Percentiles rank a stretch among this genome's conserved stretches.
Conservation (phyloP, 1,140 invertebrate genomes). For the Hyles euphorbiae region DNA sequence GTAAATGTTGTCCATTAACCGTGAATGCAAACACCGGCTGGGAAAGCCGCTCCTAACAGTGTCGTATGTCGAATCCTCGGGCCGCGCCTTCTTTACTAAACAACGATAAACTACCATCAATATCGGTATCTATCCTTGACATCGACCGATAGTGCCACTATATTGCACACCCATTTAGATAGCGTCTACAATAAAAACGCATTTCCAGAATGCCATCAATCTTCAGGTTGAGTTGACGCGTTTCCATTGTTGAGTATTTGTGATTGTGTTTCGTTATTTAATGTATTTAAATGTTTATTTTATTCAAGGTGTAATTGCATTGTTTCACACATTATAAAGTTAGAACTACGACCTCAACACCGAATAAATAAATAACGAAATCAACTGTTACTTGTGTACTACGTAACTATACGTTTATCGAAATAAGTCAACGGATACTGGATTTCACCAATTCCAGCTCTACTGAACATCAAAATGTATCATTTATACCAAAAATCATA, state of each 20-base stretch:
- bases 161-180: conserved; percentile 64
- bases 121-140: conserved; percentile 54
- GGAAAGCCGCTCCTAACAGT: conserved; percentile 49
- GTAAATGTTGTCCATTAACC: conserved; percentile 45
- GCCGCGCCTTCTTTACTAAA: conserved; percentile 38
- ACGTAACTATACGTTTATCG: too few species aligned
- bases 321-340: conserved; percentile 4
- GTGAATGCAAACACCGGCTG: conserved; percentile 44
- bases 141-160: conserved; percentile 48
- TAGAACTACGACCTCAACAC: not conserved
- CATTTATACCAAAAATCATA: too few species aligned
- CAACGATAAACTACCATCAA: conserved; percentile 63
- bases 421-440: too few species aligned
- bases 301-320: not conserved
- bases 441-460: too few species aligned
- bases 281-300: not conserved
- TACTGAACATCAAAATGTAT: too few species aligned
- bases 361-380: too few species aligned
- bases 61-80: conserved; percentile 51
- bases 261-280: not conserved
- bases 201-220: conserved; percentile 45
- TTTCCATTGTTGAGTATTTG: conserved; percentile 16
- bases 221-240: conserved; percentile 6
- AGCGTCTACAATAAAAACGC: conserved; percentile 55
- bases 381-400: too few species aligned